Percentiles rank a stretch among this genome's conserved stretches.
Conservation (phyloP, 92 coral and sea anemone species). For the Palythoa caribaeorum region DNA sequence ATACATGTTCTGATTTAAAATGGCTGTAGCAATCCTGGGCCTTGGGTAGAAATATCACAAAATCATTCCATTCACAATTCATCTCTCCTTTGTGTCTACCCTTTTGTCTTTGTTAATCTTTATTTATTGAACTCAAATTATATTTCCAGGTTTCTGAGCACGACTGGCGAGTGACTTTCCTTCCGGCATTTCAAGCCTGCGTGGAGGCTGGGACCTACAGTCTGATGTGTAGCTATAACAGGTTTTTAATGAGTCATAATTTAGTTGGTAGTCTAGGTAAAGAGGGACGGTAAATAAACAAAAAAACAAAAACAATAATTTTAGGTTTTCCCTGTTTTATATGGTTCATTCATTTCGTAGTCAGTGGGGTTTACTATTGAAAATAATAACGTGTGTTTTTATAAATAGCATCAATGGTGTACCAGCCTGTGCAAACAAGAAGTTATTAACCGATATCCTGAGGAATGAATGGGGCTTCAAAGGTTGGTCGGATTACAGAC, state of each 20-base stretch:
- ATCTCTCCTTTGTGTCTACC: not conserved
- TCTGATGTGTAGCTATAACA: slow-evolving; percentile 68
- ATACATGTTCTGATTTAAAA: too few relatives aligned
- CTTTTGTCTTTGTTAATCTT: not conserved
- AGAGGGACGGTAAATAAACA: not conserved
- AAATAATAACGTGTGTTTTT: not conserved
- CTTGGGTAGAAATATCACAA: too few relatives aligned
- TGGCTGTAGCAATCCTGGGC: too few relatives aligned
- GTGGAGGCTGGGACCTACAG: slow-evolving; percentile 70
- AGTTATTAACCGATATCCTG: slow-evolving; percentile 60
- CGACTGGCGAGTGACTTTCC: slow-evolving; percentile 61
- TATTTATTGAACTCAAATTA: not conserved
- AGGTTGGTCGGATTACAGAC: slow-evolving; percentile 30
- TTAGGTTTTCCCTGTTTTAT: not conserved
- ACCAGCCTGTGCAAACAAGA: slow-evolving; percentile 66
- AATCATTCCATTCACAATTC: too few relatives aligned
- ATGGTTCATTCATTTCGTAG: too few relatives aligned
- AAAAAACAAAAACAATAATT: not conserved
- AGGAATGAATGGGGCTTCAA: slow-evolving; percentile 64
- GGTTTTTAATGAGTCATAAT: not conserved
- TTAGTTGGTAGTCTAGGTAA: not conserved
- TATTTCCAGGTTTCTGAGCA: slow-evolving; percentile 56
- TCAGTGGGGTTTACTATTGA: too few relatives aligned
- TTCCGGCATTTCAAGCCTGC: slow-evolving; percentile 63
- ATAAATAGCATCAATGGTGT: slow-evolving; percentile 57